A percentile compares a stretch with the other conserved stretches of the same genome.
Conservation (phyloP, 2,797 vertebrate genomes). For the Pelochelys cantorii region DNA sequence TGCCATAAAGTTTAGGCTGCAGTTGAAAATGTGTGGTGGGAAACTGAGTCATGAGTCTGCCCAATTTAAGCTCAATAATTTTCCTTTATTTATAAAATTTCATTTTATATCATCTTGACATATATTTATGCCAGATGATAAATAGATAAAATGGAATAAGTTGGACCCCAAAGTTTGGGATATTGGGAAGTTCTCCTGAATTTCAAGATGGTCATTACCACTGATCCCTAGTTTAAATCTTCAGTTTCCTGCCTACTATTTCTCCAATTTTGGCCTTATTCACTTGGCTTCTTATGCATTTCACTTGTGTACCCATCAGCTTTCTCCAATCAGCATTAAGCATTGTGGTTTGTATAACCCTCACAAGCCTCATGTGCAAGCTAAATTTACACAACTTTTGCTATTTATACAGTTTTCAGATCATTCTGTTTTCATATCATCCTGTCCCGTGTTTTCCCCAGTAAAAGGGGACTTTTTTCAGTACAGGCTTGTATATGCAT, state of each 20-base stretch:
- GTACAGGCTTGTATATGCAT: background rate
- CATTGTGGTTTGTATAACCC: background rate
- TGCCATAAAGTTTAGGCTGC: background rate
- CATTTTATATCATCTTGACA: background rate
- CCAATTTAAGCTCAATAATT: background rate
- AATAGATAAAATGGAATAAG: background rate
- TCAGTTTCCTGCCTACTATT: background rate
- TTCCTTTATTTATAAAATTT: background rate
- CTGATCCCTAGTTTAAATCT: background rate
- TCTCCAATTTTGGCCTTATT: background rate
- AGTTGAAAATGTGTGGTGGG: background rate
- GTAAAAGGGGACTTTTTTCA: background rate
- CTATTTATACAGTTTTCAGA: background rate
- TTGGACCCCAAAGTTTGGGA: background rate
- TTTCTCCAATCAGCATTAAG: background rate
- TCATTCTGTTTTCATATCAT: background rate
- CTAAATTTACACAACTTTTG: background rate
- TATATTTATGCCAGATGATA: background rate
- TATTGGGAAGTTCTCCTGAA: background rate
- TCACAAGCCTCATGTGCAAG: background rate
- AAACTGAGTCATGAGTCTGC: background rate
- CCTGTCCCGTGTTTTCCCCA: background rate
- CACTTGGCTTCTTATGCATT: background rate
- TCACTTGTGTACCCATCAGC: background rate
- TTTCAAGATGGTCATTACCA: background rate